Evolutionary conservation across 2,888 invertebrate genomes (phyloP), one percentile per base, ranked within the genome.

Genomic region (Bruchidius siliquastri): DNA sequence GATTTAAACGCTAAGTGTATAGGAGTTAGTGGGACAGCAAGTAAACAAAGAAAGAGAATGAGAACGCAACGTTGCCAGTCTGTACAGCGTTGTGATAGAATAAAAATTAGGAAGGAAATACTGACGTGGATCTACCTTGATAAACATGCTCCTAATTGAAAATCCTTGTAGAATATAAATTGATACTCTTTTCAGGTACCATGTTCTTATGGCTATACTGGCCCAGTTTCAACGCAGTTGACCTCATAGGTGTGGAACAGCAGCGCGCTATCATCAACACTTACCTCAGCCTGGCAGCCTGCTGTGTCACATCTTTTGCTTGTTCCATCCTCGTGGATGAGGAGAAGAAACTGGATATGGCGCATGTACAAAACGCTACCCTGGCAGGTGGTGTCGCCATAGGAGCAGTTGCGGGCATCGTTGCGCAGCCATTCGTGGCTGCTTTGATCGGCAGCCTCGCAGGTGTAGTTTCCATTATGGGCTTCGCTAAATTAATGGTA

Each of bases 141-240:
- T n/a, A n/a, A n/a, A n/a, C n/a, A n/a, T n/a, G n/a, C n/a, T n/a
- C n/a, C n/a, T n/a, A n/a, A n/a, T n/a, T n/a, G n/a, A n/a, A n/a
- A n/a, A n/a, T n/a, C n/a, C n/a, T n/a, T n/a, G n/a, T n/a, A n/a
- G n/a, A n/a, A n/a, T n/a, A n/a, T n/a, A n/a, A n/a, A n/a, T n/a
- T n/a, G n/a, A n/a, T n/a, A n/a, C n/a, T 26, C 8, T 26, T 84
- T 85, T 18, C 84, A 95, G 96, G 98, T 73, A 96, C 97, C 0
- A 87, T 97, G 73, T 98, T 98, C 86, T 89, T 99, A 70, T 98
- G 97, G 97, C 89, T 98, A 74, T 98, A 95, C 87, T 98, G 98
- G 98, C 98, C 98, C 0, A 96, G 96, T 76, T 99, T 99, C 88
- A 99, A 98, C 88, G 93, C 95, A 1, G 96, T 93, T 0, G 90